Conservation (phyloP, 2,888 invertebrate genomes). For the Polyommatus iphigenia region DNA sequence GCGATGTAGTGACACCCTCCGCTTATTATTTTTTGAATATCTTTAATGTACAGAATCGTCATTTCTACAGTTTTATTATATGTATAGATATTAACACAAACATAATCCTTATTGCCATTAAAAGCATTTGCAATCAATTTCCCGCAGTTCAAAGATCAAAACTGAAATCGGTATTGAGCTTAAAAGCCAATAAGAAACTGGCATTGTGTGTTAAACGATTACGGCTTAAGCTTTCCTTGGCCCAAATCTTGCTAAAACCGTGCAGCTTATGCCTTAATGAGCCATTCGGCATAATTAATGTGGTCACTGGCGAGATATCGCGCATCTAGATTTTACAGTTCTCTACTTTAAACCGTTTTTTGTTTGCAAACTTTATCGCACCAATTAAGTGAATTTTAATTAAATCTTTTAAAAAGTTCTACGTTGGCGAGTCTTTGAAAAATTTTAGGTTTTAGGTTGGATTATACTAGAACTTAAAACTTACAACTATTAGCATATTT, state of each 20-base stretch:
- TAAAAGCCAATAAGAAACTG: slow-evolving; percentile 23
- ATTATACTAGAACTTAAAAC: background rate
- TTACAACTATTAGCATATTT: background rate
- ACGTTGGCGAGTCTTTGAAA: background rate
- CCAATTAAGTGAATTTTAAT: slow-evolving; percentile 19
- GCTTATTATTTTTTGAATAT: too few species aligned
- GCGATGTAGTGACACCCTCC: too few species aligned
- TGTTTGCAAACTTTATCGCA: slow-evolving; percentile 11
- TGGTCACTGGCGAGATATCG: slow-evolving; percentile 45
- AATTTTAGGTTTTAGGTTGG: background rate
- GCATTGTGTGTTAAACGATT: slow-evolving; percentile 23
- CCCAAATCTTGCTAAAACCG: slow-evolving; percentile 38
- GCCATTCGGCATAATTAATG: slow-evolving; percentile 65
- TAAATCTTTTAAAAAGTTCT: slow-evolving; percentile 37
- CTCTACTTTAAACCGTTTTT: slow-evolving; percentile 30
- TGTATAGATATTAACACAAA: background rate
- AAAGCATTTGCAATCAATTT: background rate
- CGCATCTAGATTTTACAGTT: slow-evolving; percentile 40
- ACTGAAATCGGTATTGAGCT: background rate
- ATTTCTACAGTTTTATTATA: too few species aligned
- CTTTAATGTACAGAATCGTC: too few species aligned
- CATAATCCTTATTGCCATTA: background rate
- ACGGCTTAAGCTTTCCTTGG: slow-evolving; percentile 22
- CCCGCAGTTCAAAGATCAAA: slow-evolving; percentile 12
- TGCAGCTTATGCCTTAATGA: slow-evolving; percentile 63